phyloP scores from a whole-genome alignment of 2,113 vertebrate species.

The Pteropus alecto region DNA sequence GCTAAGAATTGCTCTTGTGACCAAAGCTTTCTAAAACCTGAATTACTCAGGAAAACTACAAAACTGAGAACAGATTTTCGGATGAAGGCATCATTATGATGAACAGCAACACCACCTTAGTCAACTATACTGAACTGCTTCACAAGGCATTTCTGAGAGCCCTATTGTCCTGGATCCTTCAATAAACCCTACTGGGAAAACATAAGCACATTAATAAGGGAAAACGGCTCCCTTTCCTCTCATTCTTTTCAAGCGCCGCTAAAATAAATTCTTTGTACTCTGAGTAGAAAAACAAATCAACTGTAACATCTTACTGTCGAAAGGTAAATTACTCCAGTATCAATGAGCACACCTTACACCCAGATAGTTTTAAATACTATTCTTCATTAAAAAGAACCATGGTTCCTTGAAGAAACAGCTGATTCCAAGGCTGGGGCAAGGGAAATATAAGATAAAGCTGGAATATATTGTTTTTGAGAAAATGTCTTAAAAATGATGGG shows the following conservation, averaged over 20 bases:
- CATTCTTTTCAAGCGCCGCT: neutral
- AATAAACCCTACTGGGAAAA: neutral
- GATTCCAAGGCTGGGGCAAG: neutral
- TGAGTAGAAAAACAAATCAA: neutral
- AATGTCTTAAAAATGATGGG: neutral
- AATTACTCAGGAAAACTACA: neutral
- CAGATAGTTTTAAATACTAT: neutral
- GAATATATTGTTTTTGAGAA: neutral
- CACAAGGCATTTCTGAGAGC: neutral
- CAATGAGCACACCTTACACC: neutral
- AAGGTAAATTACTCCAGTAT: neutral
- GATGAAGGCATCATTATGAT: neutral
- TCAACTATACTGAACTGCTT: neutral
- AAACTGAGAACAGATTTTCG: slow-evolving; percentile 20
- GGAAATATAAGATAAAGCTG: neutral
- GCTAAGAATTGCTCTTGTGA: neutral
- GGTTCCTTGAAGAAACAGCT: neutral
- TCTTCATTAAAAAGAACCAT: slow-evolving; percentile 16
- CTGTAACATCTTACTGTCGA: neutral
- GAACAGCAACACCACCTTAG: neutral
- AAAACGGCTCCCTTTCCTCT: neutral
- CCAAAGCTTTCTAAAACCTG: slow-evolving; percentile 1
- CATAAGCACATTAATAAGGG: neutral
- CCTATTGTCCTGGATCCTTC: neutral
- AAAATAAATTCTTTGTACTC: neutral